Conservation (phyloP, 2,797 vertebrate species). For the Zalophus californianus region DNA sequence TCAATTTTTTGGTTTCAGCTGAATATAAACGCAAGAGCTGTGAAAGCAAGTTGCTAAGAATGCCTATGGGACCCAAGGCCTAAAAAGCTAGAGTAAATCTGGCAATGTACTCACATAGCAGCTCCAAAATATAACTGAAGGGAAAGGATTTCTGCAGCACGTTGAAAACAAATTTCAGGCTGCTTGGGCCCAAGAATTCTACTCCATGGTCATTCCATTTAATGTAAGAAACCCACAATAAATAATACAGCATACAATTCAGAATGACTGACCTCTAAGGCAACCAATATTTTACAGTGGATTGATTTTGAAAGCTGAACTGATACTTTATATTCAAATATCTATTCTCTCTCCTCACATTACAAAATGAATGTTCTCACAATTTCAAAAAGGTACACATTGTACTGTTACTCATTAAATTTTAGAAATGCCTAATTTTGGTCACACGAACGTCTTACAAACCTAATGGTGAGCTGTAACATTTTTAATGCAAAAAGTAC, state of each 20-base stretch:
- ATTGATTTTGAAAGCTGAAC: constrained; percentile 67
- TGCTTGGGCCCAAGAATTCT: no score
- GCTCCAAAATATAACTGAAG: constrained; percentile 32
- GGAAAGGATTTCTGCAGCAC: constrained; percentile 57
- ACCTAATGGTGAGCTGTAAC: background rate
- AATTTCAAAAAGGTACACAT: constrained; percentile 59
- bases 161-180: constrained; percentile 47
- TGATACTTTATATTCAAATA: constrained; percentile 65
- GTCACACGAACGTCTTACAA: constrained; percentile 37
- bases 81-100: constrained; percentile 29
- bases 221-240: background rate
- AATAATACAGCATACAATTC: constrained; percentile 64
- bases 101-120: background rate
- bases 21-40: background rate
- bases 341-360: constrained; percentile 19
- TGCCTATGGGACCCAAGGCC: background rate
- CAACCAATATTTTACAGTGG: constrained; percentile 52
- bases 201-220: no score
- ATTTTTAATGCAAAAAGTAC: constrained; percentile 28
- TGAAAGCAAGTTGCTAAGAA: constrained; percentile 57
- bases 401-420: constrained; percentile 22
- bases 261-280: constrained; percentile 45
- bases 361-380: constrained; percentile 54
- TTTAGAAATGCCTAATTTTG: constrained; percentile 28
- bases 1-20: background rate